Evolutionary conservation across 1,140 invertebrate genomes (phyloP).

Genomic region (Bombyx mandarina): DNA sequence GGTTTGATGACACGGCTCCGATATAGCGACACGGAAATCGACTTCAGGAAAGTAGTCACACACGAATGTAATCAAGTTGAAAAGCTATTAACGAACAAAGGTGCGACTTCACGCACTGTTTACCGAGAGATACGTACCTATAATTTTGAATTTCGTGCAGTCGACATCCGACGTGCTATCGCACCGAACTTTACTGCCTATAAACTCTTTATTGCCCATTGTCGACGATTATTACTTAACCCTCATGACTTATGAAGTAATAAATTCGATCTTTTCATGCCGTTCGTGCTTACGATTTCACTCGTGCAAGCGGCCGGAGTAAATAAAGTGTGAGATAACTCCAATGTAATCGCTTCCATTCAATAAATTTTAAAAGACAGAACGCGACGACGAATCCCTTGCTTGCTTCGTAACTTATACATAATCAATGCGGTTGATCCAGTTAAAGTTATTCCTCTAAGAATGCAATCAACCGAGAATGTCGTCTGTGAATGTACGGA

Average conservation of each 20-base stretch:
- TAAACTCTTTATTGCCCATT: constrained; percentile 67
- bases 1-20: constrained; percentile 15
- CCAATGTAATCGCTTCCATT: background rate
- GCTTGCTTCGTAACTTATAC: no score
- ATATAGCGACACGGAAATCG: constrained; percentile 13
- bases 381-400: constrained; percentile 3
- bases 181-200: constrained; percentile 63
- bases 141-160: constrained; percentile 22
- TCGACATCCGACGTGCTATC: constrained; percentile 45
- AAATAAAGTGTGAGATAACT: constrained; percentile 15
- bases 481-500: background rate
- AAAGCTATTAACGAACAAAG: constrained; percentile 19
- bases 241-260: constrained; percentile 66
- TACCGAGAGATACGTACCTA: constrained; percentile 3
- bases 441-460: no score
- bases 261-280: constrained; percentile 57
- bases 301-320: constrained; percentile 11
- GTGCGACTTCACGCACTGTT: constrained; percentile 10
- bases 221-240: constrained; percentile 66
- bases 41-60: constrained; percentile 15
- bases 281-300: constrained; percentile 26
- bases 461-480: no score
- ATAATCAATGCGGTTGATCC: no score
- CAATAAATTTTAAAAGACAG: constrained; percentile 7
- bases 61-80: constrained; percentile 15